phyloP scores from a whole-genome alignment of 2,113 vertebrate species.

The Centropus bengalensis region DNA sequence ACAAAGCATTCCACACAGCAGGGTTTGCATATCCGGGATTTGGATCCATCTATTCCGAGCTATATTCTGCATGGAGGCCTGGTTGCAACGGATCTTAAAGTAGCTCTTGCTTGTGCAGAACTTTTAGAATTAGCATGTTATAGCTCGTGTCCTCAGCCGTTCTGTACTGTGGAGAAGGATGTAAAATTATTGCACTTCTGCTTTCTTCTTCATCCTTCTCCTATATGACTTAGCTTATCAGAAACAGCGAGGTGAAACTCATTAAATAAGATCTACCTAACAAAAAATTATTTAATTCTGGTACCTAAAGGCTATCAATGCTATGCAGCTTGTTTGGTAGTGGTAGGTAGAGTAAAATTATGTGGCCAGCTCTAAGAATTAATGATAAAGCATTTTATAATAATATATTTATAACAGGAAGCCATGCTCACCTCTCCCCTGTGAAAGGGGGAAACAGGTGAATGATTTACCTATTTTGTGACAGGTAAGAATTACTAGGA shows the following conservation, averaged over 20 bases:
- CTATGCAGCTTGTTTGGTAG: background rate
- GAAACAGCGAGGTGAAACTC: background rate
- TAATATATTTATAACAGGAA: background rate
- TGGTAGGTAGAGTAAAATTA: background rate
- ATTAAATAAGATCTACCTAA: background rate
- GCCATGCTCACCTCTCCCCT: background rate
- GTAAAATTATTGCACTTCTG: background rate
- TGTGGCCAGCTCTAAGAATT: background rate
- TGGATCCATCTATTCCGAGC: background rate
- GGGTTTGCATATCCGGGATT: constrained; percentile 27
- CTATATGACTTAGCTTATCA: background rate
- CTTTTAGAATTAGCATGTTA: background rate
- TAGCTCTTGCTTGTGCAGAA: background rate
- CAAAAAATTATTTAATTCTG: background rate
- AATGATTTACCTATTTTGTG: background rate
- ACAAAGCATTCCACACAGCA: constrained; percentile 1
- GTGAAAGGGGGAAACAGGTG: background rate
- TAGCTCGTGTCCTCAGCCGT: constrained; percentile 6
- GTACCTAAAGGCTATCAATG: background rate
- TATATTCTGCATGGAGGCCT: background rate
- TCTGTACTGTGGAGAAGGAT: background rate
- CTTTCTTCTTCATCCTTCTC: background rate
- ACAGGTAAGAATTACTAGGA: background rate
- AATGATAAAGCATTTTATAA: background rate
- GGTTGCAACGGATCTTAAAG: background rate